These are phyloP conservation scores for Caenorhabditis remanei DNA, from an alignment of 1,140 invertebrate genomes.

Conservation along the genomic window DNA sequence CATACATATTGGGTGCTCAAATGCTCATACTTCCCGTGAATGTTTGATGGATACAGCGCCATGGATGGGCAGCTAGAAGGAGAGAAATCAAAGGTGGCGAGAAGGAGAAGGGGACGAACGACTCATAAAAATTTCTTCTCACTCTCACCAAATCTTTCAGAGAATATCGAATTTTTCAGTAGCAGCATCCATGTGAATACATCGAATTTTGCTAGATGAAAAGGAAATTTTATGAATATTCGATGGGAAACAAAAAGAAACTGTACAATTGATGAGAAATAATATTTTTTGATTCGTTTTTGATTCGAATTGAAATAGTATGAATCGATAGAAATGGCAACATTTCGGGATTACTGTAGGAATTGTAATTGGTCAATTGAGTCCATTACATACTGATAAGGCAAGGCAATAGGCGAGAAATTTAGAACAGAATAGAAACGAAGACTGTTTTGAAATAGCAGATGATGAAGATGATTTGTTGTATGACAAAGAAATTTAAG, in stretches of 20 bases:
- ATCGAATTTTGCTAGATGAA: too few relatives aligned
- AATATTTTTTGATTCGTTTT: too few relatives aligned
- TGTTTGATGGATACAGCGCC: not conserved
- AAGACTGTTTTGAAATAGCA: not conserved
- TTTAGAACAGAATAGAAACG: not conserved
- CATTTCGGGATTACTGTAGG: not conserved
- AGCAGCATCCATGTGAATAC: not conserved
- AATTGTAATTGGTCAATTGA: constrained; percentile 21
- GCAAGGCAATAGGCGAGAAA: not conserved
- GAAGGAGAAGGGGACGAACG: not conserved
- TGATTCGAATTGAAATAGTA: not conserved
- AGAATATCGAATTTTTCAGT: not conserved
- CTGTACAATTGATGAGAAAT: too few relatives aligned
- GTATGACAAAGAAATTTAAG: constrained; percentile 31
- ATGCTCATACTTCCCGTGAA: not conserved
- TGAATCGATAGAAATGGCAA: not conserved
- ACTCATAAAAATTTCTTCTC: constrained; percentile 6
- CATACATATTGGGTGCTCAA: constrained; percentile 19
- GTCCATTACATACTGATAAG: not conserved
- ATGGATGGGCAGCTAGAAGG: not conserved
- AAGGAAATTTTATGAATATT: too few relatives aligned
- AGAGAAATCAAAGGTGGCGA: not conserved
- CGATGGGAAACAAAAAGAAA: too few relatives aligned
- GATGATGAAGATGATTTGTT: constrained; percentile 11
- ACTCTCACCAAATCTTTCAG: not conserved